phyloP scores from a whole-genome alignment of 1,140 invertebrate genomes.

The Hypothenemus hampei region DNA sequence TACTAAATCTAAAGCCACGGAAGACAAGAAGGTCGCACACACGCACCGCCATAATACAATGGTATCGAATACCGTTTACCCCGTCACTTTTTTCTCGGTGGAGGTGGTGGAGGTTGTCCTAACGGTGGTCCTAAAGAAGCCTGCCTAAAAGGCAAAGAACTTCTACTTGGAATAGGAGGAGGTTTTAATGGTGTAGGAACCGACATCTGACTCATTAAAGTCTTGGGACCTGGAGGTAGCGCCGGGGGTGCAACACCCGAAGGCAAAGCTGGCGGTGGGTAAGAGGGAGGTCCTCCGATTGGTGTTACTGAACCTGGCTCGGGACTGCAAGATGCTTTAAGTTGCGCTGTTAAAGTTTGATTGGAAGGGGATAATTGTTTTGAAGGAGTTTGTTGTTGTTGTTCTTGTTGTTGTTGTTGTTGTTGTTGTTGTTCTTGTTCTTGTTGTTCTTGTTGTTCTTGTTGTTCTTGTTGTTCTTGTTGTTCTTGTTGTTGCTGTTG shows the following conservation, averaged over 20 bases:
- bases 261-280: slow-evolving; percentile 42
- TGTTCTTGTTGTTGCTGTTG: neutral
- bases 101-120: slow-evolving; percentile 35
- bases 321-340: slow-evolving; percentile 20
- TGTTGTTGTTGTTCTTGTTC: neutral
- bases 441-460: neutral
- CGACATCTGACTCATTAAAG: slow-evolving; percentile 31
- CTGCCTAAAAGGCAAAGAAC: slow-evolving; percentile 27
- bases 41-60: slow-evolving; percentile 37
- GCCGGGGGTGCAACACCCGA: slow-evolving; percentile 41
- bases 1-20: slow-evolving; percentile 35
- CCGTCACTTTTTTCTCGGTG: slow-evolving; percentile 40
- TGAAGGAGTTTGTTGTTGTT: neutral
- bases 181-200: slow-evolving; percentile 26
- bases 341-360: neutral
- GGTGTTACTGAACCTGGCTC: slow-evolving; percentile 40
- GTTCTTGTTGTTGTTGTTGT: neutral
- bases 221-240: slow-evolving; percentile 34
- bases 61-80: slow-evolving; percentile 37
- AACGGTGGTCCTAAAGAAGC: slow-evolving; percentile 20
- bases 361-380: neutral
- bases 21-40: slow-evolving; percentile 39
- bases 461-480: neutral
- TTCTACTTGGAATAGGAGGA: slow-evolving; percentile 40
- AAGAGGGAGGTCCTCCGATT: slow-evolving; percentile 39